phyloP scores from a whole-genome alignment of 2,888 invertebrate species.

The Neoaliturus tenellus region DNA sequence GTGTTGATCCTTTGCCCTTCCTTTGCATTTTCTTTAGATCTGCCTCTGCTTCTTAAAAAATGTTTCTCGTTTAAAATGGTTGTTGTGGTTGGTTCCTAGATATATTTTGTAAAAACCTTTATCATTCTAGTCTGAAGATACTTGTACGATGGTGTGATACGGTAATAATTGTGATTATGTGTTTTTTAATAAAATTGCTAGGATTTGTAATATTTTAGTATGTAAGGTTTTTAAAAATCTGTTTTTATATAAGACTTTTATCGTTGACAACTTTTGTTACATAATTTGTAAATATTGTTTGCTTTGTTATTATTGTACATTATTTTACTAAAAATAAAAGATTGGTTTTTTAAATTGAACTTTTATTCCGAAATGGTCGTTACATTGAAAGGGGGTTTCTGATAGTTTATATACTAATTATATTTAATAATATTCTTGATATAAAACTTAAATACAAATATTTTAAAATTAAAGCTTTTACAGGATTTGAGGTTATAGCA shows the following conservation, averaged over 20 bases:
- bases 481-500: no score
- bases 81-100: conserved; percentile 16
- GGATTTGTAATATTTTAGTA: not conserved
- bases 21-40: no score
- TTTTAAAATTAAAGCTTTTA: no score
- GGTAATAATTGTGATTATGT: conserved; percentile 2
- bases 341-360: conserved; percentile 4
- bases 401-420: no score
- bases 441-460: no score
- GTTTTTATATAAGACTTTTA: conserved; percentile 34
- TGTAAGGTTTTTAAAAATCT: not conserved
- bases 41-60: no score
- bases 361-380: no score
- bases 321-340: conserved; percentile 43
- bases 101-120: not conserved
- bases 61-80: not conserved
- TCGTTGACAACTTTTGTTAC: conserved; percentile 34
- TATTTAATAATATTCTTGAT: no score
- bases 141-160: conserved; percentile 28
- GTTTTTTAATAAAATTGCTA: conserved; percentile 13
- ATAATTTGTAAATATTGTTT: conserved; percentile 39
- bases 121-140: conserved; percentile 20
- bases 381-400: no score
- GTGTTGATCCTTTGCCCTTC: no score
- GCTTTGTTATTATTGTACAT: conserved; percentile 33